Base-by-base conservation (phyloP, 2,113 vertebrate genomes). In the Hipposideros armiger region DNA sequence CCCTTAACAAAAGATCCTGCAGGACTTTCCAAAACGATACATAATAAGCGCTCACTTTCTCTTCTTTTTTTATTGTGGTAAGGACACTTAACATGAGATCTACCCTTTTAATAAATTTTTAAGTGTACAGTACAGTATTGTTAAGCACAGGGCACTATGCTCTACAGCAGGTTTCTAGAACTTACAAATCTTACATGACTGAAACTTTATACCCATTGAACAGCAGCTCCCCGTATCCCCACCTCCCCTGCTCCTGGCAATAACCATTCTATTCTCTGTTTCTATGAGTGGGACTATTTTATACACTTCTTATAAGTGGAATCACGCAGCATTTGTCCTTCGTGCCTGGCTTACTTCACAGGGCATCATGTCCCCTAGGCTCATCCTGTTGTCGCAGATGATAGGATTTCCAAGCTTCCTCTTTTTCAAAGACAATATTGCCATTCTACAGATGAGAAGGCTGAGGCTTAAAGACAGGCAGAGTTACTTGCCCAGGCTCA, bases 301-400 rank as follows among this genome's bases (percentile, higher is more conserved):
- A 52, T 54, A 10, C 32, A 24, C 74, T 72, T 14, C 13, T 2
- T 52, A 11, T 40, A 50, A 52, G 42, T 7, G 15, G 26, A 52
- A 45, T 16, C 62, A 45, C 0, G 0, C 22, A 5, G 54, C 22
- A 0, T 52, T 36, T 32, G 32, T 64, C 56, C 67, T 40, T 52
- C 45, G 56, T 52, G 26, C 24, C 80, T 52, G 69, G 80, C n/a
- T 52, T 50, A 30, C 30, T 32, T 62, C 56, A 4, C 30, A 60
- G 8, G 54, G 11, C 20, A 0, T 52, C 16, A 3, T 0, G 1
- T 11, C 54, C 67, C 66, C 20, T 9, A 0, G 40, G 26, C 13
- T 60, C 15, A 20, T 28, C 42, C 1, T 19, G 24, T 4, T 5
- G 14, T 36, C 30, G 8, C 70, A 22, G 26, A 13, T 0, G 3